Percentiles rank a stretch among this genome's conserved stretches.
phyloP scores from a whole-genome alignment of 2,888 invertebrate genomes.

The Plebejus melissa region DNA sequence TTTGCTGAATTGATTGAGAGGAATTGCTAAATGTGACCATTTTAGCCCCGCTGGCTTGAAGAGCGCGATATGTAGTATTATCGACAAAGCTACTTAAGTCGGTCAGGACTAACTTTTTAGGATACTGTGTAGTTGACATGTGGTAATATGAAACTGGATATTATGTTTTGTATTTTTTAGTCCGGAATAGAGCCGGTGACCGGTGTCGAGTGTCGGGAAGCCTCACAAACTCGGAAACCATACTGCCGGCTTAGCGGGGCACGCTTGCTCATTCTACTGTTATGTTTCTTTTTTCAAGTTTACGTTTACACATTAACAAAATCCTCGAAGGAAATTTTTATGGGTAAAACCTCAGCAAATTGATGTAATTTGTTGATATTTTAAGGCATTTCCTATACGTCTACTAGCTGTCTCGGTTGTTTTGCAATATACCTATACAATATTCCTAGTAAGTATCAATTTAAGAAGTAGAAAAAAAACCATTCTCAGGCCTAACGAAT shows the following conservation, averaged over 20 bases:
- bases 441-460: no score
- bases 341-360: neutral
- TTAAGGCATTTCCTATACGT: neutral
- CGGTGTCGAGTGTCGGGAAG: conserved; percentile 51
- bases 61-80: no score
- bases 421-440: no score
- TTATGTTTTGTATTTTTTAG: conserved; percentile 35
- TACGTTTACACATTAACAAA: neutral
- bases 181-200: conserved; percentile 44
- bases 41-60: no score
- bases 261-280: conserved; percentile 30
- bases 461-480: no score
- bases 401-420: neutral
- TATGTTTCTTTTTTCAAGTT: neutral
- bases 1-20: no score
- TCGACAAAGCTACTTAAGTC: neutral
- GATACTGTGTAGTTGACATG: conserved; percentile 27
- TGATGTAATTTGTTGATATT: neutral
- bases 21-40: no score
- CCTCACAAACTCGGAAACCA: conserved; percentile 58
- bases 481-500: no score
- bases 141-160: conserved; percentile 36
- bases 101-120: neutral
- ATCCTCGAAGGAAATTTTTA: neutral
- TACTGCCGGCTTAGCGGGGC: conserved; percentile 58